phyloP scores from a whole-genome alignment of 2,888 invertebrate genomes.

The Nephrotoma flavescens region DNA sequence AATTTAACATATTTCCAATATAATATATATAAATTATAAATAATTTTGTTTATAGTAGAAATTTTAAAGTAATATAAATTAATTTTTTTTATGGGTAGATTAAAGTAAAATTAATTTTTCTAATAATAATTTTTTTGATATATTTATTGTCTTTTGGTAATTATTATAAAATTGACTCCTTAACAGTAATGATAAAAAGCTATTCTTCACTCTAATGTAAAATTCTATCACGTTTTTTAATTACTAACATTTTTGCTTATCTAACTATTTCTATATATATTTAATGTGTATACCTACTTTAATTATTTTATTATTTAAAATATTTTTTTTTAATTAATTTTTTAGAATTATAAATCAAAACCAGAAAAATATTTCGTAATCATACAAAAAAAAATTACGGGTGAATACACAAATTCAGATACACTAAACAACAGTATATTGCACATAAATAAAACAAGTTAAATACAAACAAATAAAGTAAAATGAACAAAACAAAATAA shows the following conservation, averaged over 20 bases:
- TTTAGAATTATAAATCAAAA: background rate
- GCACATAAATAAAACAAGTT: background rate
- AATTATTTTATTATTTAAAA: background rate
- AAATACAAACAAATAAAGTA: too few species aligned
- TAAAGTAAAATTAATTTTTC: background rate
- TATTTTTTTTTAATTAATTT: background rate
- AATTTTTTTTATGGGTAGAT: background rate
- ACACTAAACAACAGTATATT: background rate
- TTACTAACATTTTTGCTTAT: background rate
- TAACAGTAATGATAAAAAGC: background rate
- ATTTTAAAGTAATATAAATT: background rate
- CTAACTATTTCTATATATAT: background rate
- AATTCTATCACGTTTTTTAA: background rate
- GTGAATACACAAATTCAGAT: background rate
- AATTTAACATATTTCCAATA: background rate
- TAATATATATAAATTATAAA: background rate
- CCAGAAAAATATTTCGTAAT: background rate
- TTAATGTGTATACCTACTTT: background rate
- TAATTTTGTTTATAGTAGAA: background rate
- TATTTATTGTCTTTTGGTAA: background rate
- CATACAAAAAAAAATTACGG: background rate
- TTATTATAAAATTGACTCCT: background rate
- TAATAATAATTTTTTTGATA: background rate
- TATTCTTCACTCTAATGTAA: background rate
- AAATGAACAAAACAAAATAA: background rate